Base-by-base conservation (phyloP, 2,888 invertebrate genomes). In the Andrena camellia region DNA sequence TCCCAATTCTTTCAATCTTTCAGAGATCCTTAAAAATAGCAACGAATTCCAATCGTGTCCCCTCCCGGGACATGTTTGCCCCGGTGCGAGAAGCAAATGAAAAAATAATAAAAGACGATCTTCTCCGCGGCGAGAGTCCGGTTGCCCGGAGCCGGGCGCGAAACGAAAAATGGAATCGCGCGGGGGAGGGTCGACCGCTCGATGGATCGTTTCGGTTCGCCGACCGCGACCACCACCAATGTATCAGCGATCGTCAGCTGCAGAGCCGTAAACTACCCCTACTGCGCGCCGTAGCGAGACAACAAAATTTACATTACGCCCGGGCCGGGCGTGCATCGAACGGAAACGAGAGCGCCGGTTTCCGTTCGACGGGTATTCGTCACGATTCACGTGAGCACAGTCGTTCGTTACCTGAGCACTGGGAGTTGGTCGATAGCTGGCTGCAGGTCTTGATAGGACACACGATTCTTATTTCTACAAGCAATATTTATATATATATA, bases 381-480 rank as follows among this genome's bases (percentile, higher is more conserved):
- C 33, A 33, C 52, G 17, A 50, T 54, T 35, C 13, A 29, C 26
- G 48, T 57, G 76, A 79, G 54, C 59, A 72, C 62, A 68, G 68
- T 57, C 68, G 69, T 78, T 78, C 78, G 84, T 95, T 96, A 96
- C 96, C 96, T 96, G 96, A 96, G 94, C 96, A 95, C 94, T 96
- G 96, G 89, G 96, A 96, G 94, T 96, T 96, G 94, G 96, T 96
- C 93, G 96, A 96, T 91, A 96, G 96, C 95, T 96, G 96, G 94
- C 96, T 96, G 95, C 96, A 96, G 94, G 96, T 96, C 96, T 96
- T 96, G 95, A 96, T 96, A 94, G 96, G 96, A 95, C 96, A 96
- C 95, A 96, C 95, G 96, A 96, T 96, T 96, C 96, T 96, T 96
- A 96, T 96, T 95, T 96, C 96, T 96, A 96, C 94, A 95, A 94